These are phyloP conservation scores for Frieseomelitta varia DNA, from an alignment of 1,140 invertebrate species.

Conservation along the genomic window DNA sequence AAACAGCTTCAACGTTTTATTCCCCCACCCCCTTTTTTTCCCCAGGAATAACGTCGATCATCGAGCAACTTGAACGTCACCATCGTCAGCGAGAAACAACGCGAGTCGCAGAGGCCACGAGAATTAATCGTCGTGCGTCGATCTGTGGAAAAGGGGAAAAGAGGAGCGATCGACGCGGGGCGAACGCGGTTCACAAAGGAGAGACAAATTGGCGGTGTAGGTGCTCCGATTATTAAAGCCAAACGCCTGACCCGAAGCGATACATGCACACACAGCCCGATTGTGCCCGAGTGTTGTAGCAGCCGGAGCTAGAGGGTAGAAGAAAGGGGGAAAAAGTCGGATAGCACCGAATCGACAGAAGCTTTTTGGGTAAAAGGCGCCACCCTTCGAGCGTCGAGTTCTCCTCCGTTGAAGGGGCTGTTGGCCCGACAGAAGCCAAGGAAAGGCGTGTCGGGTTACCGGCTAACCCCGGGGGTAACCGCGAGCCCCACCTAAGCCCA, in stretches of 20 bases:
- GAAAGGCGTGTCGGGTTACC: slow-evolving; percentile 79
- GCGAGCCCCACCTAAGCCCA: slow-evolving; percentile 72
- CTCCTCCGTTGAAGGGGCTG: slow-evolving; percentile 73
- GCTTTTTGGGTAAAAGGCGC: slow-evolving; percentile 71
- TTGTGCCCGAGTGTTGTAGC: slow-evolving; percentile 40
- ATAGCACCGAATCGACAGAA: slow-evolving; percentile 41
- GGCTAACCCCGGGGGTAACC: slow-evolving; percentile 77
- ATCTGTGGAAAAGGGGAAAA: neutral
- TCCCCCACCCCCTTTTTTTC: too few relatives aligned
- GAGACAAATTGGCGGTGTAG: slow-evolving; percentile 65
- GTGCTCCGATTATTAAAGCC: slow-evolving; percentile 50
- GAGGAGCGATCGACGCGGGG: too few relatives aligned
- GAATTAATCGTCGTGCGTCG: neutral
- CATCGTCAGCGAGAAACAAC: neutral
- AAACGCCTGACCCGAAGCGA: slow-evolving; percentile 24
- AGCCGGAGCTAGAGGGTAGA: neutral
- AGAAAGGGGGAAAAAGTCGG: slow-evolving; percentile 8
- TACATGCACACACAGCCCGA: slow-evolving; percentile 34
- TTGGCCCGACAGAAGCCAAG: slow-evolving; percentile 82
- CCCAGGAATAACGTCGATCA: too few relatives aligned
- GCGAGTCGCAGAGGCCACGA: too few relatives aligned
- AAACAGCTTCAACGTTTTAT: too few relatives aligned
- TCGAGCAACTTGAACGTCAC: neutral
- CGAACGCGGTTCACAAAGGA: slow-evolving; percentile 20
- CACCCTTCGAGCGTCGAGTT: slow-evolving; percentile 66